These are phyloP conservation scores for Cantharis rustica DNA, from an alignment of 2,888 invertebrate genomes.

Conservation along the genomic window DNA sequence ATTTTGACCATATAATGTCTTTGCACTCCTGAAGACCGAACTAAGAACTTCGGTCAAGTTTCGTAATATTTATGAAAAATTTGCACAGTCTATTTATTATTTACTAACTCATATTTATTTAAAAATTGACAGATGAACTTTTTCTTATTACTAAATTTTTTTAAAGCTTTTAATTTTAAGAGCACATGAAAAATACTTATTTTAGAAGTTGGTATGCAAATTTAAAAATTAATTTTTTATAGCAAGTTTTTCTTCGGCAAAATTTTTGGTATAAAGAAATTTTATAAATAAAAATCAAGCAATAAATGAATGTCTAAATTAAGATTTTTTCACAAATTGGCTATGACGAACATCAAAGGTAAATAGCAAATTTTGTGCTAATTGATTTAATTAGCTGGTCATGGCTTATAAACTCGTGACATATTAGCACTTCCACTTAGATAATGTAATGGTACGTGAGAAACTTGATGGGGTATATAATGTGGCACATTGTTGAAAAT, in stretches of 20 bases:
- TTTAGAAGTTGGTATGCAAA: no score
- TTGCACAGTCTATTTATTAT: no score
- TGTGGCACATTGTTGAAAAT: not conserved
- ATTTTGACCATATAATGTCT: not conserved
- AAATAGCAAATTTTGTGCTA: conserved; percentile 19
- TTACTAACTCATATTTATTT: not conserved
- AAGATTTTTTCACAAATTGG: conserved; percentile 7
- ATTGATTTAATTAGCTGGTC: conserved; percentile 24
- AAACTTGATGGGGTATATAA: not conserved
- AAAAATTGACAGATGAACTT: no score
- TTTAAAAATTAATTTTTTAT: no score
- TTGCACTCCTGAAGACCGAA: not conserved
- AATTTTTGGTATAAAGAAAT: not conserved
- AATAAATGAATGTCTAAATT: not conserved
- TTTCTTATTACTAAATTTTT: no score
- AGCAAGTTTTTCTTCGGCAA: no score
- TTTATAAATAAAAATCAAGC: not conserved
- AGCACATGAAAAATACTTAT: no score
- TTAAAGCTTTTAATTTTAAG: no score
- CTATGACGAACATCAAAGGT: conserved; percentile 21
- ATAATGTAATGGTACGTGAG: not conserved
- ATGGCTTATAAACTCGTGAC: conserved; percentile 22
- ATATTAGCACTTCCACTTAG: not conserved
- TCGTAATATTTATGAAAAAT: no score
- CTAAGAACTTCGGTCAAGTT: not conserved